Evolutionary conservation across 2,888 invertebrate genomes (phyloP), one percentile per base, ranked within the genome.

Genomic region (Papilio demoleus): DNA sequence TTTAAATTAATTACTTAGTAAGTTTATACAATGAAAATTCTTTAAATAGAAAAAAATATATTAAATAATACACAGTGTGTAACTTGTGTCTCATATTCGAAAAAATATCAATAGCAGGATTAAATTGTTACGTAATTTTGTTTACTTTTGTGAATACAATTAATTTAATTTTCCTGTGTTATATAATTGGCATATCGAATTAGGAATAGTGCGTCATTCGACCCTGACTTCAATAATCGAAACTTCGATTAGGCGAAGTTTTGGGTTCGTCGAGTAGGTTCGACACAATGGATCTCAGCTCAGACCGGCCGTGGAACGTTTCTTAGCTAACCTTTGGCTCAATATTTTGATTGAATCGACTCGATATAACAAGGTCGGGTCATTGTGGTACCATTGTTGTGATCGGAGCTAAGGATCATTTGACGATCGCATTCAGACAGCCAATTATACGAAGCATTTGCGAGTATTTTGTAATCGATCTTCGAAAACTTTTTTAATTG

Each of bases 331-430:
- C 88, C 90, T 90, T 87, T 88, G 82, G 72, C 81, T 83, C 84
- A 84, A 87, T 89, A 86, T 87, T 89, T 84, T 86, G 86, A 88
- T 87, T 86, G 85, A 86, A 86, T 80, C 80, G 81, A 82, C 81
- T 80, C 82, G 82, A 83, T 84, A 85, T 76, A 75, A 79, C 86
- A 88, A 90, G 90, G 90, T 82, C 85, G 81, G 70, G 73, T 80
- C 81, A 83, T 85, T 87, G 86, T 82, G 73, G 72, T 71, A 67
- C 81, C 71, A 85, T 88, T 88, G 87, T 87, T 81, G 76, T 73
- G 72, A 71, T 72, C 71, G 74, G 70, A 63, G 61, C 61, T 45
- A 79, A 79, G 73, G 74, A 73, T 74, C 77, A 75, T 77, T 81
- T 77, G 65, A 77, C 75, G 74, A 77, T 77, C 77, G 79, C 76